A percentile compares a stretch with the other conserved stretches of the same genome.
These are phyloP conservation scores for Bubo blakistoni DNA, from an alignment of 2,113 vertebrate species.

Conservation along the genomic window DNA sequence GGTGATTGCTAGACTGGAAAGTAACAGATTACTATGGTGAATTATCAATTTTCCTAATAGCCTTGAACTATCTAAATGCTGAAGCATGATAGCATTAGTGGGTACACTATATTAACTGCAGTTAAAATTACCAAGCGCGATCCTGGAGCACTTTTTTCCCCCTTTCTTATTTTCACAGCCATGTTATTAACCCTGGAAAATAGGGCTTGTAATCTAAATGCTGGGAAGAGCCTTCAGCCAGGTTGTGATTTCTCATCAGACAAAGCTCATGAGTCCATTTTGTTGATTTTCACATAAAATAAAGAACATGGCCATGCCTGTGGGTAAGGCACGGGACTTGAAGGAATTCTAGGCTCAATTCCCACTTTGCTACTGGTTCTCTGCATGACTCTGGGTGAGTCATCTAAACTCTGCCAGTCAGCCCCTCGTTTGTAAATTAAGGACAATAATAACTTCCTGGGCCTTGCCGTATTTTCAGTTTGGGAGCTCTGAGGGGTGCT, in stretches of 20 bases:
- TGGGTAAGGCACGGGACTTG: not conserved
- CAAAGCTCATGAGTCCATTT: not conserved
- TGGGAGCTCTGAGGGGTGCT: not conserved
- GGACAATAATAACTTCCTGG: not conserved
- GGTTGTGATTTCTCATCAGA: not conserved
- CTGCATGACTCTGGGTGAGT: not conserved
- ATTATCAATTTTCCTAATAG: constrained; percentile 48
- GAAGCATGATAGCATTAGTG: not conserved
- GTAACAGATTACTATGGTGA: constrained; percentile 1
- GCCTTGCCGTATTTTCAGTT: not conserved
- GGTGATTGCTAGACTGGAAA: not conserved
- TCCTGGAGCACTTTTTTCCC: not conserved
- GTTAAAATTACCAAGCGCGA: not conserved
- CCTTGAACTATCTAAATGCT: constrained; percentile 9
- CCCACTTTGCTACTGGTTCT: constrained; percentile 11
- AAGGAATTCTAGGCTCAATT: constrained; percentile 26
- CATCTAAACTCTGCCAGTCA: constrained; percentile 18
- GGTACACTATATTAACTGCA: constrained; percentile 29
- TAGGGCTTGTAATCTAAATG: not conserved
- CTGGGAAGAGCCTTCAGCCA: not conserved
- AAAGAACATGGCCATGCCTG: not conserved
- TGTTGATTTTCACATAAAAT: constrained; percentile 2
- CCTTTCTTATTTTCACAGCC: not conserved
- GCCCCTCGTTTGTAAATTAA: not conserved
- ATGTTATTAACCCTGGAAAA: constrained; percentile 22